These are phyloP conservation scores for Exocentrus adspersus DNA, from an alignment of 2,888 invertebrate species.

Conservation along the genomic window DNA sequence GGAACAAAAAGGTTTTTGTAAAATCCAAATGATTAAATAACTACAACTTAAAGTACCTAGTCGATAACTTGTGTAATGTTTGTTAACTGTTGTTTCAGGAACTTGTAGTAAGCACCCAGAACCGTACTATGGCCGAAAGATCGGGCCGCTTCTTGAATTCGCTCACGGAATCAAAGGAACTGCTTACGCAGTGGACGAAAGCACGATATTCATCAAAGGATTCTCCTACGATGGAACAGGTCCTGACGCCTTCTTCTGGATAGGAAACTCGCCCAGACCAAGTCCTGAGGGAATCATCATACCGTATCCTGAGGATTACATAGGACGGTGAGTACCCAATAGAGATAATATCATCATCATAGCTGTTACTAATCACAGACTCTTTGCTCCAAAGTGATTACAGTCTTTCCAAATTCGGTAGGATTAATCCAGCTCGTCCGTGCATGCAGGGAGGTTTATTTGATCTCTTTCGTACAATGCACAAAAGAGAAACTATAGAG, in stretches of 20 bases:
- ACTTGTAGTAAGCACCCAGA: conserved; percentile 62
- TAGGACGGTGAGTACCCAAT: conserved; percentile 79
- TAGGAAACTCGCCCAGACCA: conserved; percentile 82
- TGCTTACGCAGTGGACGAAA: conserved; percentile 89
- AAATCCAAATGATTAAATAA: neutral
- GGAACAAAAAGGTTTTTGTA: neutral
- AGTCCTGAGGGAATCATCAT: conserved; percentile 85
- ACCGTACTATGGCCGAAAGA: conserved; percentile 81
- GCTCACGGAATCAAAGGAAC: conserved; percentile 84
- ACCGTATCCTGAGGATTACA: conserved; percentile 87
- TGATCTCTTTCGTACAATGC: neutral
- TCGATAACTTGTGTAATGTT: too few relatives aligned
- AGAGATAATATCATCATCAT: too few relatives aligned
- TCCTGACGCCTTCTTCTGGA: conserved; percentile 92
- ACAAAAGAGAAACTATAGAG: conserved; percentile 16
- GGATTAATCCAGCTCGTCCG: neutral
- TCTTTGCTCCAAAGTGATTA: too few relatives aligned
- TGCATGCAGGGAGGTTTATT: neutral
- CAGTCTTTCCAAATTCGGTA: neutral
- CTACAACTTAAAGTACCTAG: too few relatives aligned
- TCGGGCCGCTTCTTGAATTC: conserved; percentile 78
- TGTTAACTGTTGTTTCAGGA: conserved; percentile 51
- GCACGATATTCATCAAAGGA: conserved; percentile 85
- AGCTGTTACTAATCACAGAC: too few relatives aligned
- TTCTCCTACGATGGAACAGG: conserved; percentile 91